These are phyloP conservation scores for Aproaerema taeniolella DNA, from an alignment of 2,888 invertebrate genomes.

Conservation along the genomic window DNA sequence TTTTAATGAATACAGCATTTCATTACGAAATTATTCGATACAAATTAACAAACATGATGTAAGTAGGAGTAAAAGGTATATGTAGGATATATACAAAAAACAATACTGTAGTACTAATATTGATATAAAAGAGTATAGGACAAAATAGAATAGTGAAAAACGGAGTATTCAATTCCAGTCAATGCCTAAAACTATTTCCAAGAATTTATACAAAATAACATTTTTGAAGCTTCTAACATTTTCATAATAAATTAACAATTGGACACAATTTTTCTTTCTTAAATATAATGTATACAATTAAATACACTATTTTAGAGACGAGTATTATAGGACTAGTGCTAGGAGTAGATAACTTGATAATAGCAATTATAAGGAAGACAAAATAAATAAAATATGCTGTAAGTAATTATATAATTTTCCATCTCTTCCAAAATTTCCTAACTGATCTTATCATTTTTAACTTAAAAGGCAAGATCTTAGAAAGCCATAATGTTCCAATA, in stretches of 20 bases:
- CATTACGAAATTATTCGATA: slow-evolving; percentile 44
- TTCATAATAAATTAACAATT: background rate
- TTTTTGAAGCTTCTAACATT: background rate
- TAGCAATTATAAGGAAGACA: slow-evolving; percentile 1
- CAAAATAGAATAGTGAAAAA: slow-evolving; percentile 3
- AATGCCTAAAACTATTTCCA: background rate
- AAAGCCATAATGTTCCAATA: background rate
- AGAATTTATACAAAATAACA: slow-evolving; percentile 2
- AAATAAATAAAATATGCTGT: slow-evolving; percentile 2
- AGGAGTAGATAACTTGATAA: slow-evolving; percentile 5
- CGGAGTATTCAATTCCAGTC: background rate
- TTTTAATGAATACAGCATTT: slow-evolving; percentile 45
- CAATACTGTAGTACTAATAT: slow-evolving; percentile 24
- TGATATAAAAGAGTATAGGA: slow-evolving; percentile 6
- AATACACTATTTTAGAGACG: slow-evolving; percentile 6
- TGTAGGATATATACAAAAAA: too few species aligned
- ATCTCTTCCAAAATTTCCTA: background rate
- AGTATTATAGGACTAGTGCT: slow-evolving; percentile 13
- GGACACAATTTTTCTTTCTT: slow-evolving; percentile 1
- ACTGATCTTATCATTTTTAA: background rate
- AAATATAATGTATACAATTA: slow-evolving; percentile 12
- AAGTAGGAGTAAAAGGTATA: slow-evolving; percentile 21
- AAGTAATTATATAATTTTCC: slow-evolving; percentile 1
- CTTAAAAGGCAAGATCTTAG: background rate
- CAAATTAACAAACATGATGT: slow-evolving; percentile 36